Base-by-base conservation (phyloP, 2,797 vertebrate genomes). In the Enteromius unitaeniatus region DNA sequence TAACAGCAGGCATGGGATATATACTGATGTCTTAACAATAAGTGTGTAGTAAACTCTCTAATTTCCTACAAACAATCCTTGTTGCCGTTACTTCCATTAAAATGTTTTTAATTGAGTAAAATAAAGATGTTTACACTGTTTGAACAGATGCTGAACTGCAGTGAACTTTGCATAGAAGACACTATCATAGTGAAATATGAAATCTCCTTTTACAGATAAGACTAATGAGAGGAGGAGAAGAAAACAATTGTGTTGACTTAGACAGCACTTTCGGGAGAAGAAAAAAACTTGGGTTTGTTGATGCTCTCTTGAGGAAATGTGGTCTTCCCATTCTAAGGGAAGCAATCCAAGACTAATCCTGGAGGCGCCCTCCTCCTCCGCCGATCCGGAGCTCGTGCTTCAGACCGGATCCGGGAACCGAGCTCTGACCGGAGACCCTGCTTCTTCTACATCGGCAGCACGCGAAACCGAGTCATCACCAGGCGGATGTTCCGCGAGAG, bases 391-490 rank as follows among this genome's bases (percentile, higher is more conserved):
- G 49, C 78, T 80, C 51, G 65, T 58, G 67, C 51, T 42, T 58
- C 21, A 26, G 49, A 55, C 31, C 64, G 23, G 47, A 17, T 68
- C 45, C 51, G 15, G 10, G 4, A 42, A 26, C 19, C 26, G 67
- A 60, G 34, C 67, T 45, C 51, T 65, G 49, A 49, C 49, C 37
- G 31, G 4, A 55, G 19, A 58, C 65, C 14, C 13, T 9, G 65
- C 49, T n/a, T 69, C 49, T n/a, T 69, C 53, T 37, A 2, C 37
- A 19, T 11, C 51, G 62, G 45, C 90, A 92, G 87, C 92, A 94
- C 90, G 90, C 92, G 92, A 92, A 91, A 91, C 86, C 85, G 90
- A 93, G 92, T 95, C 94, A 95, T 91, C 89, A 78, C 91, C 89
- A 78, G 91, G 92, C 93, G 92, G 93, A 93, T 93, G 93, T 94